A percentile compares a stretch with the other conserved stretches of the same genome.
Evolutionary conservation across 1,140 invertebrate genomes (phyloP).

Genomic region (Monochamus saltuarius): DNA sequence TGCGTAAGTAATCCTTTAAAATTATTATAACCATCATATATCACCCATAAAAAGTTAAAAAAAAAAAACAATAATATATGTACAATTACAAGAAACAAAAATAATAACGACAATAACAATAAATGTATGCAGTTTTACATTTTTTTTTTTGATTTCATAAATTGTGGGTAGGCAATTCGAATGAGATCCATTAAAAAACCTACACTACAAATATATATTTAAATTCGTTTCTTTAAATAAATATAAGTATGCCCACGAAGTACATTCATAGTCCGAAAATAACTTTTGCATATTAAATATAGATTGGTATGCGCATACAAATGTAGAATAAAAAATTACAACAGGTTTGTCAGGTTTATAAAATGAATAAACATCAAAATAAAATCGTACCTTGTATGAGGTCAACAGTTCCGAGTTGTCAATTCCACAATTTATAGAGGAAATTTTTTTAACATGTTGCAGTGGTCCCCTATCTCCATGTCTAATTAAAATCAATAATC

Average conservation of each 20-base stretch:
- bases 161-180: no score
- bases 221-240: conserved; percentile 1
- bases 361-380: conserved; percentile 4
- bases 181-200: no score
- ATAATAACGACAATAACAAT: no score
- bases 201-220: no score
- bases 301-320: background rate
- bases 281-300: conserved; percentile 10
- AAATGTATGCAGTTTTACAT: no score
- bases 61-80: no score
- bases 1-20: conserved; percentile 59
- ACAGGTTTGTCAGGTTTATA: conserved; percentile 18
- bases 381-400: conserved; percentile 43
- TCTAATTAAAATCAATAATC: conserved; percentile 76
- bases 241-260: background rate
- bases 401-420: conserved; percentile 40
- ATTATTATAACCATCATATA: conserved; percentile 2
- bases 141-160: no score
- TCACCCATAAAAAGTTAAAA: no score
- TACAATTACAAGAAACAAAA: no score
- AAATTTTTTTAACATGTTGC: conserved; percentile 73
- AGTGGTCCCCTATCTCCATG: conserved; percentile 88
- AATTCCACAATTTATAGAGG: conserved; percentile 73
- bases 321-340: conserved; percentile 16
- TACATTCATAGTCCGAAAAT: conserved; percentile 9